phyloP scores from a whole-genome alignment of 64 coral and sea anemone genomes.

The Acropora yongei region DNA sequence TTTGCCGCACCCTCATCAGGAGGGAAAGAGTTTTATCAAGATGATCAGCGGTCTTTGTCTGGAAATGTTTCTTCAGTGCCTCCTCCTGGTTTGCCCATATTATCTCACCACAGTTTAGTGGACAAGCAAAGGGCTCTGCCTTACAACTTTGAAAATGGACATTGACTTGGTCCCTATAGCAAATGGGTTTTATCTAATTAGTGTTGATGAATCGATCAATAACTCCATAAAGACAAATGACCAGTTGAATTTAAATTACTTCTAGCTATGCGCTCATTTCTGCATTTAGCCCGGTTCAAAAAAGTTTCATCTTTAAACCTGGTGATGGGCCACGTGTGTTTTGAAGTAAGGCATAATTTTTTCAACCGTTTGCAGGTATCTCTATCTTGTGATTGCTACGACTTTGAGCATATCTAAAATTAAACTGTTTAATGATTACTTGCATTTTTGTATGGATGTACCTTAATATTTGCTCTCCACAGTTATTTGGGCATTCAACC shows the following conservation, averaged over 20 bases:
- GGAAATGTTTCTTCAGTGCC: neutral
- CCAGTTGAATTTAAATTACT: neutral
- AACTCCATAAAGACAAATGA: neutral
- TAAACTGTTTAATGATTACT: too few species aligned
- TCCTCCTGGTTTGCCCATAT: neutral
- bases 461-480: neutral
- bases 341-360: too few species aligned
- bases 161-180: conserved; percentile 1
- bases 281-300: too few species aligned
- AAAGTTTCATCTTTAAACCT: too few species aligned
- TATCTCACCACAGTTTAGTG: neutral
- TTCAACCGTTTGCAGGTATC: too few species aligned
- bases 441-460: neutral
- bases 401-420: too few species aligned
- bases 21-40: neutral
- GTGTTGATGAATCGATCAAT: neutral
- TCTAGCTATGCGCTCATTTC: neutral
- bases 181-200: neutral
- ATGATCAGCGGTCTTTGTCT: neutral
- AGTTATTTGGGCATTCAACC: neutral
- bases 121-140: neutral
- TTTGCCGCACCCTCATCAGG: neutral
- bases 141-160: neutral
- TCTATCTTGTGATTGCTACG: too few species aligned
- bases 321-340: too few species aligned